These are phyloP conservation scores for Zootoca vivipara DNA, from an alignment of 2,113 vertebrate genomes.

Conservation along the genomic window DNA sequence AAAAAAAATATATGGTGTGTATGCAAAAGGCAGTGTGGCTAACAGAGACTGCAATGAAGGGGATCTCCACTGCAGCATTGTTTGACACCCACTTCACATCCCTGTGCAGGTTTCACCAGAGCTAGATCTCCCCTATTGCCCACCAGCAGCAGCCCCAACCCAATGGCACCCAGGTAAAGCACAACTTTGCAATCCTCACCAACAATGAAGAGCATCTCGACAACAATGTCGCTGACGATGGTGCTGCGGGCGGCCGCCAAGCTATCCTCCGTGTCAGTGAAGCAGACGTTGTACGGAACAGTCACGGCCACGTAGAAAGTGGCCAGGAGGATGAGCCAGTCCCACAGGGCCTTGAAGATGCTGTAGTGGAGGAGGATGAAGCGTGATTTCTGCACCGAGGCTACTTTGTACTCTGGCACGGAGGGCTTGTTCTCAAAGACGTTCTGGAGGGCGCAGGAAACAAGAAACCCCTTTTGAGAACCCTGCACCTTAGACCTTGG, in stretches of 20 bases:
- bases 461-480: background rate
- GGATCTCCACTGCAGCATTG: no score
- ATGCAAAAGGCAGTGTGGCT: no score
- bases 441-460: constrained; percentile 72
- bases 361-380: constrained; percentile 98
- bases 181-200: constrained; percentile 70
- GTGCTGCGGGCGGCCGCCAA: constrained; percentile 83
- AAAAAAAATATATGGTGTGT: no score
- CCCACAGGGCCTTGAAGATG: constrained; percentile 94
- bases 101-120: background rate
- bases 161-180: fast-evolving
- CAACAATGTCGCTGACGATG: constrained; percentile 90
- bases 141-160: fast-evolving
- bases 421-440: constrained; percentile 89
- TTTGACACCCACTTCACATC: background rate
- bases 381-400: constrained; percentile 90
- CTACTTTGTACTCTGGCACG: constrained; percentile 94
- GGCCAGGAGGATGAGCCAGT: constrained; percentile 94
- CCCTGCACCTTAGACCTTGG: background rate
- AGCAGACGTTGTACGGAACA: constrained; percentile 95
- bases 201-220: constrained; percentile 97
- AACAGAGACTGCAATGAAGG: no score
- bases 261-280: constrained; percentile 82
- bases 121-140: background rate
- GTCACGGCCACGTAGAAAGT: constrained; percentile 96